A percentile compares a stretch with the other conserved stretches of the same genome.
Evolutionary conservation across 2,113 vertebrate species (phyloP).

Genomic region (Mus pahari): DNA sequence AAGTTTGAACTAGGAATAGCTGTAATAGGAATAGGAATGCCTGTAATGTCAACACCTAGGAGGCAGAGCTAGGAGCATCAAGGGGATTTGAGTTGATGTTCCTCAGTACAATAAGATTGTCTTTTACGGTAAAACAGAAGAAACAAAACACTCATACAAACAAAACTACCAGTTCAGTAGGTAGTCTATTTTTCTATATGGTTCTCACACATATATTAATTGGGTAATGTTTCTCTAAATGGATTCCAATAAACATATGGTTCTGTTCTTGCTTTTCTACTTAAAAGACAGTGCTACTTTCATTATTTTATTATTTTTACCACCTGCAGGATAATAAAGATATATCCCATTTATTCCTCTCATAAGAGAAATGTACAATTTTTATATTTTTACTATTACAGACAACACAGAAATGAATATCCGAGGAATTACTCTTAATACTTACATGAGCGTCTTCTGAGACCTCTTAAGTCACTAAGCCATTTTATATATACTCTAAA

Average conservation of each 20-base stretch:
- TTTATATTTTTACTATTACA: constrained; percentile 36
- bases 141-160: background rate
- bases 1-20: background rate
- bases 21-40: no score
- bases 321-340: background rate
- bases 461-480: background rate
- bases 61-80: background rate
- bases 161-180: background rate
- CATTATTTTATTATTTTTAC: constrained; percentile 6
- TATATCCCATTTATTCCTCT: background rate
- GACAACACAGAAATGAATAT: constrained; percentile 21
- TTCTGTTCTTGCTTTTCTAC: constrained; percentile 54
- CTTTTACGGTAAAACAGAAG: background rate
- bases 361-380: constrained; percentile 24
- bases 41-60: background rate
- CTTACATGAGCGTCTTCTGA: constrained; percentile 28
- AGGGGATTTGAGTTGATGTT: background rate
- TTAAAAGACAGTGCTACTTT: constrained; percentile 27
- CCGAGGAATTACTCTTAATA: constrained; percentile 50
- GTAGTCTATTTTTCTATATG: background rate
- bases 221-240: background rate
- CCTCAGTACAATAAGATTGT: background rate
- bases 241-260: background rate
- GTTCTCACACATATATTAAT: background rate
- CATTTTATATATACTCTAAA: constrained; percentile 44